Evolutionary conservation across 2,113 vertebrate genomes (phyloP).

Genomic region (Entelurus aequoreus): DNA sequence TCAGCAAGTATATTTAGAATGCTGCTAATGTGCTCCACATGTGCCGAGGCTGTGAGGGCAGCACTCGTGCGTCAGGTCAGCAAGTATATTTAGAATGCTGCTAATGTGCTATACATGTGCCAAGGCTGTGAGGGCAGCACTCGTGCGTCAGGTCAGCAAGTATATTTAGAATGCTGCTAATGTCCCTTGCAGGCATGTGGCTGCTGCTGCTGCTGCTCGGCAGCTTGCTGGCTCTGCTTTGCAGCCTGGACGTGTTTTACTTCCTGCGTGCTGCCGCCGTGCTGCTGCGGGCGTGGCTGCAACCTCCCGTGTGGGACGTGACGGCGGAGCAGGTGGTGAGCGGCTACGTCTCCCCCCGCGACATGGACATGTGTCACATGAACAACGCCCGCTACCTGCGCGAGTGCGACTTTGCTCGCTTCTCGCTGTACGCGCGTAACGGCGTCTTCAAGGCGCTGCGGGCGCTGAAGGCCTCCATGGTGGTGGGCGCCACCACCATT

Average conservation of each 20-base stretch:
- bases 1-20: no score
- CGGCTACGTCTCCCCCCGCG: slow-evolving; percentile 73
- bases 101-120: no score
- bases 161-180: no score
- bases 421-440: slow-evolving; percentile 76
- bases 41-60: no score
- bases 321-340: slow-evolving; percentile 72
- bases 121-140: no score
- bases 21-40: no score
- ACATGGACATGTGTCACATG: slow-evolving; percentile 88
- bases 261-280: slow-evolving; percentile 61
- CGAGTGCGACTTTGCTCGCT: slow-evolving; percentile 85
- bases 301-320: slow-evolving; percentile 73
- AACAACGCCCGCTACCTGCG: slow-evolving; percentile 88
- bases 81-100: no score
- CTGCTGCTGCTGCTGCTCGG: slow-evolving; percentile 47
- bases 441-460: slow-evolving; percentile 75
- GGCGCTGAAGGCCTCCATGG: slow-evolving; percentile 62
- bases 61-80: no score
- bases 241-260: slow-evolving; percentile 78
- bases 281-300: slow-evolving; percentile 70
- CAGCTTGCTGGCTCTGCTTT: slow-evolving; percentile 64
- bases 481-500: slow-evolving; percentile 79
- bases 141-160: no score
- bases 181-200: slow-evolving; percentile 46